Conservation (phyloP, 2,888 invertebrate genomes). For the Zaprionus obscuricornis region DNA sequence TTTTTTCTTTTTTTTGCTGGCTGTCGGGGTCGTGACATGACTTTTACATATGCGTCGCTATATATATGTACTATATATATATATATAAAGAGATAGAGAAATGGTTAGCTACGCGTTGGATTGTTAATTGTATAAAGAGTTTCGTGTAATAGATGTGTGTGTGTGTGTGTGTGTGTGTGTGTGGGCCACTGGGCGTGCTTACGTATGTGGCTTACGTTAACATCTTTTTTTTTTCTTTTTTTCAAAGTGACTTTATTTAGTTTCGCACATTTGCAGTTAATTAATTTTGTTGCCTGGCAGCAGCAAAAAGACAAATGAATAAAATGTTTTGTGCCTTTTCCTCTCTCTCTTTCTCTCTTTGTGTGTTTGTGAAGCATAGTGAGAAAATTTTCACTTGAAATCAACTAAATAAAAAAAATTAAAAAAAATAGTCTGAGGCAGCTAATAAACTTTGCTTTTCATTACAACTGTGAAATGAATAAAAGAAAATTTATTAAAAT, state of each 20-base stretch:
- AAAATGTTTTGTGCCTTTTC: slow-evolving; percentile 4
- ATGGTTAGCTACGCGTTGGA: slow-evolving; percentile 38
- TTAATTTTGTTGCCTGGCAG: slow-evolving; percentile 51
- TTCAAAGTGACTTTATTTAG: slow-evolving; percentile 63
- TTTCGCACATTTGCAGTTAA: slow-evolving; percentile 66
- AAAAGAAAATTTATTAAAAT: too few relatives aligned
- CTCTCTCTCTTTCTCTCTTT: too few relatives aligned
- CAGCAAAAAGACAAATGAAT: not conserved
- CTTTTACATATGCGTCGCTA: slow-evolving; percentile 41
- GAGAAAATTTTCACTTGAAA: not conserved
- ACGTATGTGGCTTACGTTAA: not conserved
- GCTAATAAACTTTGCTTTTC: too few relatives aligned
- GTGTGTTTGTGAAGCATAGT: not conserved
- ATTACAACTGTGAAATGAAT: too few relatives aligned
- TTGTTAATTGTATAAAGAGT: slow-evolving; percentile 65
- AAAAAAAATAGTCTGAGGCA: too few relatives aligned
- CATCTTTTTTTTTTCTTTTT: not conserved
- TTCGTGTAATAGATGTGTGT: slow-evolving; percentile 9
- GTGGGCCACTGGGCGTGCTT: slow-evolving; percentile 8
- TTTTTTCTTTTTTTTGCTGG: slow-evolving; percentile 4
- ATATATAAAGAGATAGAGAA: too few relatives aligned
- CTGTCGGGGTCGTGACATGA: slow-evolving; percentile 44
- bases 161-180: slow-evolving; percentile 3
- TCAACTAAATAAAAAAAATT: too few relatives aligned
- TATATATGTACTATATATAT: too few relatives aligned